Conservation (phyloP, 2,888 invertebrate species). For the Sminthurinus aureus region DNA sequence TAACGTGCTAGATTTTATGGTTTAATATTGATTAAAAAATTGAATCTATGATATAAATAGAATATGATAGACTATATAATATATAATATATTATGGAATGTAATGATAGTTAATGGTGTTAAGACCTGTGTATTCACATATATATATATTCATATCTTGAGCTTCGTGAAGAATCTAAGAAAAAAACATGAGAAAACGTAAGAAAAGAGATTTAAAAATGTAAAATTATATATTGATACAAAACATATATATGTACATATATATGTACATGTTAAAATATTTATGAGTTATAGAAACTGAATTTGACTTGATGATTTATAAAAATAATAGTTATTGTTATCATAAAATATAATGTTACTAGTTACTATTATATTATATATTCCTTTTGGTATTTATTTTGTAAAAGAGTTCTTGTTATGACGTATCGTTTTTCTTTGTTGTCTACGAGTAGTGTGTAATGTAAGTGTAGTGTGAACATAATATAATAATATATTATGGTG, state of each 20-base stretch:
- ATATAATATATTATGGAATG: not conserved
- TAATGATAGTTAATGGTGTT: not conserved
- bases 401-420: slow-evolving; percentile 1
- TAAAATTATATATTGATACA: not conserved
- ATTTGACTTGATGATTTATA: not conserved
- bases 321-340: not conserved
- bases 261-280: not conserved
- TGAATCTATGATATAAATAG: not conserved
- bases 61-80: not conserved
- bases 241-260: not conserved
- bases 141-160: not conserved
- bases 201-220: not conserved
- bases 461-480: not conserved
- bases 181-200: not conserved
- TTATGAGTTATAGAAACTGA: not conserved
- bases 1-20: not conserved
- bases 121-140: not conserved
- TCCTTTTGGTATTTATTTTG: slow-evolving; percentile 5
- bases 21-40: not conserved
- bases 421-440: not conserved
- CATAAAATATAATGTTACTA: not conserved
- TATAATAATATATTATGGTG: not conserved
- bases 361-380: not conserved
- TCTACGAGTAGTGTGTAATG: not conserved
- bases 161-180: not conserved